Percentiles rank a stretch among this genome's conserved stretches.
phyloP scores from a whole-genome alignment of 1,140 invertebrate species.

The Gonioctena quinquepunctata region DNA sequence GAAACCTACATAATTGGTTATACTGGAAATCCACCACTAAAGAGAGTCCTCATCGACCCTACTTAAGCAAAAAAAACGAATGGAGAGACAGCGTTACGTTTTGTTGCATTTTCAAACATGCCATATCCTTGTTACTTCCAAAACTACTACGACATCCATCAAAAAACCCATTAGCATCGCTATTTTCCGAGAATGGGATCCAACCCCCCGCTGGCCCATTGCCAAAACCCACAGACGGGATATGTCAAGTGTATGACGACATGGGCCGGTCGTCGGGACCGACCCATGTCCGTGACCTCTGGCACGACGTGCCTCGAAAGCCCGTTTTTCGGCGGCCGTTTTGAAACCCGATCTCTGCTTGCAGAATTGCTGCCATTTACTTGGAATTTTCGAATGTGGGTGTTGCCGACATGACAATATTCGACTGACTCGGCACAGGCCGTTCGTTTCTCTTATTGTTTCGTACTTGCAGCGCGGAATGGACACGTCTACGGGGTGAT shows the following conservation, averaged over 20 bases:
- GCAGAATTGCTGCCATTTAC: neutral
- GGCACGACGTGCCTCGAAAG: neutral
- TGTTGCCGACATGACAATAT: neutral
- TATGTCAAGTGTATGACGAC: neutral
- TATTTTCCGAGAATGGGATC: neutral
- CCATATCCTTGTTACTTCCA: no score
- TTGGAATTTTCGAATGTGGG: neutral
- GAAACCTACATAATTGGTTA: no score
- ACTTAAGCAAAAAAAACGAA: no score
- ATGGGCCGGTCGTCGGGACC: neutral
- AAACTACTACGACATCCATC: no score
- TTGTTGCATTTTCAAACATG: no score
- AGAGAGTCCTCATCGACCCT: no score
- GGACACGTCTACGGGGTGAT: no score
- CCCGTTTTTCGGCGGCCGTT: neutral
- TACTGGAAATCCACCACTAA: no score
- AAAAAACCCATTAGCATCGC: neutral
- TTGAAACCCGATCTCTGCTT: neutral
- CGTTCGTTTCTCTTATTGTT: neutral
- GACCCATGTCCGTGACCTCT: neutral
- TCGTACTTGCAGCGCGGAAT: no score
- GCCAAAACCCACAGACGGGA: neutral
- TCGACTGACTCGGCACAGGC: neutral
- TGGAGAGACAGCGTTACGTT: no score
- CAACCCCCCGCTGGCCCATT: neutral